A percentile compares a stretch with the other conserved stretches of the same genome.
phyloP scores from a whole-genome alignment of 2,888 invertebrate species.

The Didymodactylos carnosus region DNA sequence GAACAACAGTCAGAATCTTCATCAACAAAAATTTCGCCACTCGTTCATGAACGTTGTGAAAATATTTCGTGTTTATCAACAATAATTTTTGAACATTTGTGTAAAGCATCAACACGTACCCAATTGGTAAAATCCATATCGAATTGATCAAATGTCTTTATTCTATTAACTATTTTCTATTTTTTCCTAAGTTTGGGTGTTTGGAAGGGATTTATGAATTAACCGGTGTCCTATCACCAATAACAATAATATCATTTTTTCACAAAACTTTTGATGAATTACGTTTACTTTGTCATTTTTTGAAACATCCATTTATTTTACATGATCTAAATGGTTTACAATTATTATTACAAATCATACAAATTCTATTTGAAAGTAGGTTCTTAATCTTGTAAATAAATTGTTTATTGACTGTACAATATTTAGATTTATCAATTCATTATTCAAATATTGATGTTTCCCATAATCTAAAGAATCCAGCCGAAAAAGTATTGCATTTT shows the following conservation, averaged over 20 bases:
- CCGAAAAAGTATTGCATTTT: not conserved
- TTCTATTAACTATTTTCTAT: too few species aligned
- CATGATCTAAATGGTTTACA: not conserved
- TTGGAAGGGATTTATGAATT: not conserved
- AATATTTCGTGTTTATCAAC: not conserved
- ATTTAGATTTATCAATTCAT: too few species aligned
- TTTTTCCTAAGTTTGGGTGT: not conserved
- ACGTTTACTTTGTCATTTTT: not conserved
- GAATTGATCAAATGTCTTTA: not conserved
- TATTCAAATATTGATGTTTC: too few species aligned
- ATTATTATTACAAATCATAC: not conserved
- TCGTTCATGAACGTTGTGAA: not conserved
- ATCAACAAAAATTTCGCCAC: not conserved
- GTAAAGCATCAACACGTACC: not conserved
- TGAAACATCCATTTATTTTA: not conserved
- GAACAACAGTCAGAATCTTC: not conserved
- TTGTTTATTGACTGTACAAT: too few species aligned
- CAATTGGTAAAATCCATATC: not conserved
- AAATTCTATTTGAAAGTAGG: not conserved
- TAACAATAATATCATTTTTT: not conserved
- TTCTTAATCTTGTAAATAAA: too few species aligned
- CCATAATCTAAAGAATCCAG: too few species aligned
- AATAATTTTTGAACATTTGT: not conserved
- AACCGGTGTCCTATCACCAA: not conserved
- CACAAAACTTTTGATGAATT: not conserved